Evolutionary conservation across 2,888 invertebrate genomes (phyloP).

Genomic region (Leptopilina myrica): DNA sequence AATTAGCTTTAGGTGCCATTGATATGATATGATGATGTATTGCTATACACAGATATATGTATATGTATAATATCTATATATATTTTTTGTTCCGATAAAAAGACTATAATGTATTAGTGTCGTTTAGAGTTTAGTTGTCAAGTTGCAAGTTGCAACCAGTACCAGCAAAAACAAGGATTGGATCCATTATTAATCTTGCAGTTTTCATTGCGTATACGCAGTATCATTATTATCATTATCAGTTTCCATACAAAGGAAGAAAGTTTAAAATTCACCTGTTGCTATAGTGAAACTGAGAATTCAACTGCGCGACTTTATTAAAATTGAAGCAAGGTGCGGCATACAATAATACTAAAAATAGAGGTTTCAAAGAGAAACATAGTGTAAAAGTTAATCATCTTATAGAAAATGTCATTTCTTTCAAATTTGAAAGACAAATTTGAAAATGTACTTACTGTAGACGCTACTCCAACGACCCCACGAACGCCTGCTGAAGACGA

Average conservation of each 20-base stretch:
- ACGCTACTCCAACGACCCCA: constrained; percentile 6
- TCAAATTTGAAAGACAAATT: constrained; percentile 12
- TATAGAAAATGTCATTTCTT: constrained; percentile 8
- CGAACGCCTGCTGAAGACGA: constrained; percentile 32
- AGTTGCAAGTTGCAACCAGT: not conserved
- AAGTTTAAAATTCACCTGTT: constrained; percentile 20
- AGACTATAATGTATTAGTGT: too few species aligned
- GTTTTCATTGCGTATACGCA: too few species aligned
- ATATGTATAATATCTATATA: too few species aligned
- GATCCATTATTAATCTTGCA: not conserved
- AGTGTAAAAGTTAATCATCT: not conserved
- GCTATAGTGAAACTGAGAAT: not conserved
- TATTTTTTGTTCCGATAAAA: too few species aligned
- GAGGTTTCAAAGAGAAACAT: not conserved
- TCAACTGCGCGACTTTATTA: not conserved
- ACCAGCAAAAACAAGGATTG: too few species aligned
- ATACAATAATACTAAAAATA: not conserved
- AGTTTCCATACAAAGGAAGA: constrained; percentile 9
- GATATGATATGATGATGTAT: too few species aligned
- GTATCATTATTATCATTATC: too few species aligned
- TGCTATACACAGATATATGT: too few species aligned
- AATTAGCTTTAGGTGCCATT: too few species aligned
- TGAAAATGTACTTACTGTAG: constrained; percentile 23
- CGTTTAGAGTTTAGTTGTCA: too few species aligned
- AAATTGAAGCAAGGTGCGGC: not conserved